Evolutionary conservation across 2,888 invertebrate species (phyloP), one percentile per base, ranked within the genome.

Genomic region (Macrosiphum euphorbiae): DNA sequence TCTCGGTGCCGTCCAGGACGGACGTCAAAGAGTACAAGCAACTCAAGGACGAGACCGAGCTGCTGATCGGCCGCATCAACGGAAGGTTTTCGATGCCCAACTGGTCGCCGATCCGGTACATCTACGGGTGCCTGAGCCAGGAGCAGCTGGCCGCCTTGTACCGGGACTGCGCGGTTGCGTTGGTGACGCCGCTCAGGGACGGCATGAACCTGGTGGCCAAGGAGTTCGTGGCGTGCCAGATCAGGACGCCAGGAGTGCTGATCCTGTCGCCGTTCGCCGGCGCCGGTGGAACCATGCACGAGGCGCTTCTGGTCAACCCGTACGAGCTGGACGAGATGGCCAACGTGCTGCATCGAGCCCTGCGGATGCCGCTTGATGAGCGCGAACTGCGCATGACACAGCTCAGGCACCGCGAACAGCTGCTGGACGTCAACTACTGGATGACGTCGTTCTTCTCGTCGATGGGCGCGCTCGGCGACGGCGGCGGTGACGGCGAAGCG

Each of bases 241-340:
- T 95, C 26, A 95, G 95, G 58, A 95, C 96, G 61, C 96, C 96
- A 5, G 96, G 96, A 1, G 96, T 96, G 1, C 95, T 96, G 41
- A 95, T 96, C 85, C 95, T 96, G n/a, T 96, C 96, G 24, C 96
- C 96, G 88, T 96, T 96, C 94, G 96, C 96, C 84, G 96, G 96
- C 55, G 96, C 96, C 90, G 96, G 95, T 55, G 95, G 95, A 50
- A 95, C 95, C 95, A 96, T 96, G 96, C 95, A 96, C 94, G 96
- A 96, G 95, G 96, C 96, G 24, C 95, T 96, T 28, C 95, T 96
- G n/a, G 96, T 96, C 67, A 96, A 96, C 94, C 96, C 96, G 0
- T 96, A 96, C 94, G 96, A 96, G 94, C 95, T 96, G 52, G 95
- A 96, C 92, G 95, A 95, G 67, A 95, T 96, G 55, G 96, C 96